phyloP scores from a whole-genome alignment of 2,113 vertebrate species.

The Anarrhichthys ocellatus region DNA sequence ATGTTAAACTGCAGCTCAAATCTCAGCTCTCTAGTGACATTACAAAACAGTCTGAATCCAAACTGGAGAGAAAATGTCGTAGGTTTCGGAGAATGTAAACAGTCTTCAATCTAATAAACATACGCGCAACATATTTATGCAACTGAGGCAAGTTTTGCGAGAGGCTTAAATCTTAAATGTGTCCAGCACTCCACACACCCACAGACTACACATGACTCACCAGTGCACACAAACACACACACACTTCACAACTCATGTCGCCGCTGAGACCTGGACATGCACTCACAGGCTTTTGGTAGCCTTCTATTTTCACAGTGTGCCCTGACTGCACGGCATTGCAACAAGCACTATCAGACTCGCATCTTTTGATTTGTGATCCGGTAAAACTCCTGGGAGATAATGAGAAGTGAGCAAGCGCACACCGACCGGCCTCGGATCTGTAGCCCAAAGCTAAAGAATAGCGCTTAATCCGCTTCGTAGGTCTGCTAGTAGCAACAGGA shows the following conservation, averaged over 20 bases:
- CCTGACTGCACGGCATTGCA: constrained; percentile 51
- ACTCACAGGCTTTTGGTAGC: constrained; percentile 49
- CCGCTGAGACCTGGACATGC: constrained; percentile 49
- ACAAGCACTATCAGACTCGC: constrained; percentile 59
- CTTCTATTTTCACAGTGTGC: constrained; percentile 44
- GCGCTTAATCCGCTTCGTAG: constrained; percentile 46
- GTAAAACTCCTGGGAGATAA: constrained; percentile 61
- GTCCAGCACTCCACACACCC: constrained; percentile 49
- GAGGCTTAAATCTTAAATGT: constrained; percentile 32
- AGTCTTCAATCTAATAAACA: constrained; percentile 45
- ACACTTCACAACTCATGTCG: constrained; percentile 37
- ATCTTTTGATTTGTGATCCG: constrained; percentile 65
- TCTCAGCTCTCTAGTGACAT: background rate
- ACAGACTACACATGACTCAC: constrained; percentile 37
- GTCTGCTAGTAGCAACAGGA: constrained; percentile 59
- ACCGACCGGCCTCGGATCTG: constrained; percentile 42
- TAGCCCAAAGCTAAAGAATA: constrained; percentile 72
- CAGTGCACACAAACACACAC: constrained; percentile 1
- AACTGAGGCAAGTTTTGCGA: constrained; percentile 29
- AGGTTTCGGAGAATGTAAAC: constrained; percentile 41
- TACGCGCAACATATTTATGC: constrained; percentile 48
- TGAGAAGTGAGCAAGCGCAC: constrained; percentile 47
- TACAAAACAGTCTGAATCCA: constrained; percentile 11
- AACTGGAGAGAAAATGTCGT: constrained; percentile 12
- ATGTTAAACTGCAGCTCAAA: background rate